Evolutionary conservation across 2,797 vertebrate species (phyloP), one percentile per base, ranked within the genome.

Genomic region (Acanthiza pusilla): DNA sequence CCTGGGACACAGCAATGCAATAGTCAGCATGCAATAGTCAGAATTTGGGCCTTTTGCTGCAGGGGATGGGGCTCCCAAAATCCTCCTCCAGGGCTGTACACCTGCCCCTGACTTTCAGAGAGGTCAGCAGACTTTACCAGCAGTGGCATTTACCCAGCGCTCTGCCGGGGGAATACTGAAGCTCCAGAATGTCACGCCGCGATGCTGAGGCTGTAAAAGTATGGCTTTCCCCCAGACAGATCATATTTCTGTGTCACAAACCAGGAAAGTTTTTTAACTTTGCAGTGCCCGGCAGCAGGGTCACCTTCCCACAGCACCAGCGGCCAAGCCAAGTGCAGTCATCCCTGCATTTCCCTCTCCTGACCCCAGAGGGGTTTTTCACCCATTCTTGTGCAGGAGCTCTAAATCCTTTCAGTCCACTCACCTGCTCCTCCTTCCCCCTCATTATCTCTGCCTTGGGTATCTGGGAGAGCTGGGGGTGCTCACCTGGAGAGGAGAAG

Each of bases 161-260:
- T 13, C 75, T 71, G 71, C 88, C 86, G 68, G 93, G 94, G 94
- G 88, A 93, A 61, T 50, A 16, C 77, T 88, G 88, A 34, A 61
- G 70, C 83, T 93, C 73, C 83, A 23, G 65, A 88, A 84, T 63
- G 76, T 88, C 85, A 86, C 3, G 0, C 13, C 16, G 0, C 5
- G 5, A 45, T 21, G 42, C 20, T 38, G 10, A 57, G 77, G 66
- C 62, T 95, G 58, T 68, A 54, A 78, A 90, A 81, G 47, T 5
- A 22, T 3, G 1, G 42, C n/a, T 71, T 91, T 93, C 38, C 88
- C 90, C 83, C 13, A 53, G 4, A 43, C 14, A 54, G 75, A 84
- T 88, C 80, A 14, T 29, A 61, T 68, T 83, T 65, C 66, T 50
- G 1, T 53, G 80, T 21, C 86, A 88, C 66, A 16, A 40, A 51